Conservation (phyloP, 2,113 vertebrate genomes). For the Lepus timidus region DNA sequence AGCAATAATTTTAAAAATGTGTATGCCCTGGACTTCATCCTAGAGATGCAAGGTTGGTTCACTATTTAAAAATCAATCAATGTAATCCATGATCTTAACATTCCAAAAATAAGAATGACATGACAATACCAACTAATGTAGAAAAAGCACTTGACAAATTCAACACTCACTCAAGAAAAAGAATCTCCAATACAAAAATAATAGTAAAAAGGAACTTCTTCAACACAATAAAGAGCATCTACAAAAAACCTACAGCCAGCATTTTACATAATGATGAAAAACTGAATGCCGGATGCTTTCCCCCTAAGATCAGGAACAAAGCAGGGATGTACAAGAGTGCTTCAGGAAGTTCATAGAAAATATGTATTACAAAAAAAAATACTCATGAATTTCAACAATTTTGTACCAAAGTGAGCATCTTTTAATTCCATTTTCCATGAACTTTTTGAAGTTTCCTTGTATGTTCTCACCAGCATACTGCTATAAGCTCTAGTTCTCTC, state of each 20-base stretch:
- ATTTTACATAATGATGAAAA: background rate
- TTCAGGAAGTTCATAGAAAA: too few relatives aligned
- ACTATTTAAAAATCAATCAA: constrained; percentile 15
- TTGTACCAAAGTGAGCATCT: too few relatives aligned
- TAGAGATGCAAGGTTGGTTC: constrained; percentile 8
- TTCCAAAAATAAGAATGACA: constrained; percentile 28
- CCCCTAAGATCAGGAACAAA: background rate
- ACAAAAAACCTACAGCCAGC: background rate
- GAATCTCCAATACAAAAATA: background rate
- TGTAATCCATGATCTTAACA: background rate
- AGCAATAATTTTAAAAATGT: background rate
- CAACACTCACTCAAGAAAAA: constrained; percentile 2
- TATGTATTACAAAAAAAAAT: too few relatives aligned
- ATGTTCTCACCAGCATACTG: background rate
- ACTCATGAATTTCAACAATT: too few relatives aligned
- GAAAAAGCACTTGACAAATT: constrained; percentile 43
- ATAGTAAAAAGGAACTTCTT: background rate
- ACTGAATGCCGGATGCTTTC: background rate
- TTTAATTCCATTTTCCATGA: too few relatives aligned
- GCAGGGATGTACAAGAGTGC: background rate
- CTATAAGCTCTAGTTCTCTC: background rate
- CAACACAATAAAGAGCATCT: constrained; percentile 19
- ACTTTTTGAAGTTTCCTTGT: too few relatives aligned
- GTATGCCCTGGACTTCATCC: background rate
- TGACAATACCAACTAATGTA: background rate